phyloP scores from a whole-genome alignment of 2,113 vertebrate species.

The Phylloscopus trochiloides region DNA sequence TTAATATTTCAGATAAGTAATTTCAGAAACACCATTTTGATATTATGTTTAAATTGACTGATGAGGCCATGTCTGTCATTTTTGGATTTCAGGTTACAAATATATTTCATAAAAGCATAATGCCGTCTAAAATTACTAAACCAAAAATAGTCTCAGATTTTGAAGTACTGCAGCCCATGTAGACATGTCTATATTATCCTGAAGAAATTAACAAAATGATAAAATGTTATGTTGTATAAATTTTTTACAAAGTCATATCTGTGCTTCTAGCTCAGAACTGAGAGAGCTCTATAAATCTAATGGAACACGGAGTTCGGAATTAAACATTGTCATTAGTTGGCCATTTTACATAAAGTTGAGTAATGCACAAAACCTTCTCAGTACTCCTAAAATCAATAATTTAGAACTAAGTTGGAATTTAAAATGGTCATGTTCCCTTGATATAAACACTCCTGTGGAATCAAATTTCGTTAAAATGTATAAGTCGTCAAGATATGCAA shows the following conservation, averaged over 20 bases:
- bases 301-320: slow-evolving; percentile 18
- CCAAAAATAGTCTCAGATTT: slow-evolving; percentile 49
- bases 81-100: slow-evolving; percentile 46
- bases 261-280: slow-evolving; percentile 34
- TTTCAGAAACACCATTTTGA: slow-evolving; percentile 35
- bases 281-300: slow-evolving; percentile 39
- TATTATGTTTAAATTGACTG: slow-evolving; percentile 27
- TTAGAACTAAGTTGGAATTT: slow-evolving; percentile 23
- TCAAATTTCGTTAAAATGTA: neutral
- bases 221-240: slow-evolving; percentile 50
- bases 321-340: slow-evolving; percentile 44
- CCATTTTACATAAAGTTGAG: slow-evolving; percentile 34
- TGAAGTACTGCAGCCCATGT: neutral
- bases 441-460: slow-evolving; percentile 10
- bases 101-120: slow-evolving; percentile 63
- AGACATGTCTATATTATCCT: slow-evolving; percentile 23
- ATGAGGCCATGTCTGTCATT: slow-evolving; percentile 25
- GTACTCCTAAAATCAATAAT: slow-evolving; percentile 48
- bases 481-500: neutral
- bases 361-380: slow-evolving; percentile 5
- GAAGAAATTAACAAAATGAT: slow-evolving; percentile 64
- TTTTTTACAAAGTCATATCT: slow-evolving; percentile 49
- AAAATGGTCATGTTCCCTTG: slow-evolving; percentile 15
- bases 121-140: slow-evolving; percentile 53
- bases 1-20: slow-evolving; percentile 45